Evolutionary conservation across 2,888 invertebrate genomes (phyloP), one percentile per base, ranked within the genome.

Genomic region (Calameuta filiformis): DNA sequence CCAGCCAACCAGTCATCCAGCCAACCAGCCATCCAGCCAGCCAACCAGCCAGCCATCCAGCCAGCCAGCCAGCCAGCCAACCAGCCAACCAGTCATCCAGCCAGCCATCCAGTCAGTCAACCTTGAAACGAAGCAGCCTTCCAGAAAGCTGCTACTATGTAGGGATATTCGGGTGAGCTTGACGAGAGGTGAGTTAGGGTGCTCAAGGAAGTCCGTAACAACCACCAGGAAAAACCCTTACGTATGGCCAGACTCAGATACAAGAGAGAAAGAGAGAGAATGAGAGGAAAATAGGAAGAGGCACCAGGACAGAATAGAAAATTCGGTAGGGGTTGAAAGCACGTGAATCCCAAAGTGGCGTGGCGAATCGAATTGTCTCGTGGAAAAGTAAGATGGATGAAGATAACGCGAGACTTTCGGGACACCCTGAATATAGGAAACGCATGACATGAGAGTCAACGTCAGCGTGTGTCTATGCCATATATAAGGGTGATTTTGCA

Each of bases 281-380:
- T 6, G 2, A 12, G 71, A 15, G 12, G 31, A 33, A 71, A 71
- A 33, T 11, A 33, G 12, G 12, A 71, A 71, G 15, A 12, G 33
- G 15, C 30, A 33, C 69, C 30, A 30, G 40, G 15, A 6, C 37
- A 56, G 23, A 23, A 56, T 23, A 15, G 40, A 23, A 23, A 56
- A 56, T 56, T 23, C 40, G 40, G 40, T 56, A 56, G 23, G 23
- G 9, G 1, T 23, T 9, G 40, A 56, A 56, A 23, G 9, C 40
- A 56, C 40, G 40, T 23, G 9, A 56, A 23, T 56, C 23, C 40
- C 40, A 56, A 56, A 56, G 15, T 33, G 71, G 12, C 71, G 15
- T 9, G 31, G 71, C 71, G 71, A 71, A 71, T 71, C 71, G 71
- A 71, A 71, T 71, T 71, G 71, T 71, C 71, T 30, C 71, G 31